phyloP scores from a whole-genome alignment of 2,888 invertebrate genomes.

The Pachydiplax longipennis region DNA sequence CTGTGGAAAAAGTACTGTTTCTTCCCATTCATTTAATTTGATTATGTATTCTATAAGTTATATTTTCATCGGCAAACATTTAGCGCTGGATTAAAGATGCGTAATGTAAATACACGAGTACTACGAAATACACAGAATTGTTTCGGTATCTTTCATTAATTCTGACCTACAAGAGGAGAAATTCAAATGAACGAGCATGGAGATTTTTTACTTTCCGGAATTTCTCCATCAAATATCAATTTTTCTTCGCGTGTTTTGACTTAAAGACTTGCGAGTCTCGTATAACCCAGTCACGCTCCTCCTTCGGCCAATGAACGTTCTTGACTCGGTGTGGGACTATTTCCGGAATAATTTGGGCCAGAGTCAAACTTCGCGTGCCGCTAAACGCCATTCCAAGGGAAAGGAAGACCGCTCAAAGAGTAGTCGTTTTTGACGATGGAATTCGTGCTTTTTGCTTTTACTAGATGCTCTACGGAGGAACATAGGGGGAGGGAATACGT shows the following conservation, averaged over 20 bases:
- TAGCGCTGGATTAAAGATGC: too few species aligned
- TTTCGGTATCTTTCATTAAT: background rate
- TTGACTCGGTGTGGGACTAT: background rate
- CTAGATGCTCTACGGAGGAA: background rate
- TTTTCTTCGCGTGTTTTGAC: background rate
- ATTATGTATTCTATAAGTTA: too few species aligned
- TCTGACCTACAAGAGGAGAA: background rate
- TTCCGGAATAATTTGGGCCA: constrained; percentile 27
- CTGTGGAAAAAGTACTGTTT: too few species aligned
- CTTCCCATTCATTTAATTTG: too few species aligned
- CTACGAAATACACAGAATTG: background rate
- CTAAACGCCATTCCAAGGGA: background rate
- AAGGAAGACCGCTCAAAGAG: background rate
- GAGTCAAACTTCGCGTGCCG: constrained; percentile 3
- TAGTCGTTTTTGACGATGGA: background rate
- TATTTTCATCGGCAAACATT: too few species aligned
- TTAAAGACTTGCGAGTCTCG: background rate
- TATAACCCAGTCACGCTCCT: background rate
- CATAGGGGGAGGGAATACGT: background rate
- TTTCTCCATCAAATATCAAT: background rate
- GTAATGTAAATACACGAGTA: background rate
- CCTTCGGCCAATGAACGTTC: constrained; percentile 6
- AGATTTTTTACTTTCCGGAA: background rate
- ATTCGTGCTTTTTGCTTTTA: background rate
- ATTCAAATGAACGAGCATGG: background rate